phyloP scores from a whole-genome alignment of 1,140 invertebrate genomes.

The Papilio polytes region DNA sequence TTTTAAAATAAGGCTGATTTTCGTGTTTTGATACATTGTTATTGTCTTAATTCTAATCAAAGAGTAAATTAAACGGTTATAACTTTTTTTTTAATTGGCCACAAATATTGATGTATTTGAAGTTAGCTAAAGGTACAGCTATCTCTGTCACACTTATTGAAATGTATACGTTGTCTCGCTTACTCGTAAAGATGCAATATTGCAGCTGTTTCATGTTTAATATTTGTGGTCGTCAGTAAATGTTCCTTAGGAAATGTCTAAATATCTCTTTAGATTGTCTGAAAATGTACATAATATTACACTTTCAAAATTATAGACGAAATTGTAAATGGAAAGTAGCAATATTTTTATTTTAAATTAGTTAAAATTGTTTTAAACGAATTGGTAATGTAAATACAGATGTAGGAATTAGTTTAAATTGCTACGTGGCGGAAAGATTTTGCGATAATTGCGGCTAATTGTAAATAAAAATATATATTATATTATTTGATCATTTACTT shows the following conservation, averaged over 20 bases:
- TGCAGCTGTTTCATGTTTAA: background rate
- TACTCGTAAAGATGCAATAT: background rate
- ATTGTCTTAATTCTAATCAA: background rate
- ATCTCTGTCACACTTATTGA: background rate
- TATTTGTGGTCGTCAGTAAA: background rate
- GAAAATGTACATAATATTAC: constrained; percentile 22
- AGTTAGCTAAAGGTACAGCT: background rate
- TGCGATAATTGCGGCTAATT: constrained; percentile 70
- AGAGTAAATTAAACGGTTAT: background rate
- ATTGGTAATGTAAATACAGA: constrained; percentile 62
- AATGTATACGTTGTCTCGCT: background rate
- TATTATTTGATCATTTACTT: constrained; percentile 72
- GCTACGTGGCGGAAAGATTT: constrained; percentile 62
- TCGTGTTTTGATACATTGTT: background rate
- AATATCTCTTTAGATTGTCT: background rate
- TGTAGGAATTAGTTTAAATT: constrained; percentile 52
- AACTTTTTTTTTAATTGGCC: background rate
- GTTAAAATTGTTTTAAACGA: constrained; percentile 49
- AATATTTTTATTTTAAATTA: constrained; percentile 48
- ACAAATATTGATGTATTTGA: background rate
- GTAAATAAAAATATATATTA: constrained; percentile 73
- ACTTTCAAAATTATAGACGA: constrained; percentile 38
- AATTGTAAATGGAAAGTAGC: constrained; percentile 41
- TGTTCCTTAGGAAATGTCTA: background rate
- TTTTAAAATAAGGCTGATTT: constrained; percentile 38